Conservation (phyloP, 92 coral and sea anemone genomes). For the Parazoanthus darwini region DNA sequence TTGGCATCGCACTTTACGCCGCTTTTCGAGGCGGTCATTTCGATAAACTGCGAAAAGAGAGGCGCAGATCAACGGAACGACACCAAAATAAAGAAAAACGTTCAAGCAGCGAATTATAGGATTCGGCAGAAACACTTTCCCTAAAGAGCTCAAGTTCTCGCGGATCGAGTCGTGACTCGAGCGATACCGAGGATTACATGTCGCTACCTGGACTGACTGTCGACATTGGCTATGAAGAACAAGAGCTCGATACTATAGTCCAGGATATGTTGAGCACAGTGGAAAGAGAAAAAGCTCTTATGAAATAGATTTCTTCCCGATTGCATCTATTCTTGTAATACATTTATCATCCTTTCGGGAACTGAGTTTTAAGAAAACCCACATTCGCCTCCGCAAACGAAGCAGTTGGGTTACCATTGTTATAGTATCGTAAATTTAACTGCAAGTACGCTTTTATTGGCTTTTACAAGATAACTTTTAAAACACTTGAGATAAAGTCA, state of each 20-base stretch:
- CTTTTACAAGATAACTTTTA: neutral
- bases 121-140: conserved; percentile 20
- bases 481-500: neutral
- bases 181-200: conserved; percentile 34
- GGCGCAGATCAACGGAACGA: conserved; percentile 59
- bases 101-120: conserved; percentile 12
- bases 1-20: conserved; percentile 83
- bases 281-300: conserved; percentile 66
- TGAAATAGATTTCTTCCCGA: conserved; percentile 37
- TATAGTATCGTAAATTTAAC: neutral
- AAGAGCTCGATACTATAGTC: conserved; percentile 71
- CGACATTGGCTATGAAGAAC: conserved; percentile 62
- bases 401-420: neutral
- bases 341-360: neutral
- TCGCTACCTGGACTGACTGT: conserved; percentile 30
- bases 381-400: neutral
- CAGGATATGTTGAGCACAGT: conserved; percentile 73
- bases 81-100: conserved; percentile 22
- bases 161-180: conserved; percentile 30
- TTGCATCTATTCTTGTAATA: neutral
- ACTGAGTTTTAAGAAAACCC: neutral
- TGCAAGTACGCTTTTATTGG: neutral
- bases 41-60: conserved; percentile 76
- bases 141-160: conserved; percentile 22
- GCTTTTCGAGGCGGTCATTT: conserved; percentile 94